Evolutionary conservation across 2,113 vertebrate genomes (phyloP), one percentile per base, ranked within the genome.

Genomic region (Ictalurus punctatus): DNA sequence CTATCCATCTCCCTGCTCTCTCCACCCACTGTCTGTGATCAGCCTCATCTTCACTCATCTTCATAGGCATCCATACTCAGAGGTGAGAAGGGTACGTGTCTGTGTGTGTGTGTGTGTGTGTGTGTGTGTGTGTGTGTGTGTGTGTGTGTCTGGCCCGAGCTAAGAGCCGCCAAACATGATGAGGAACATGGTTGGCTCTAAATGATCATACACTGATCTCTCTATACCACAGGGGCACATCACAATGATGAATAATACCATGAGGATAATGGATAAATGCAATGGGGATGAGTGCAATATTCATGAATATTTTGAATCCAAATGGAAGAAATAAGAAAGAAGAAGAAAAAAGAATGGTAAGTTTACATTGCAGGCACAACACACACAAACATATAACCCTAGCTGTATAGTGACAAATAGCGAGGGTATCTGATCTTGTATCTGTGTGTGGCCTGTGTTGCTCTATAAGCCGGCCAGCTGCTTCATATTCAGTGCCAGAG

Each of bases 141-240:
- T 81, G 78, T 56, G 6, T 61, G 92, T 61, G 92, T 89, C 91
- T 93, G 93, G 92, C 91, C 90, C 90, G 90, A 87, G 84, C 92
- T 94, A 92, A 92, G 93, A 92, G 92, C 92, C 89, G 93, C 92
- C 93, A 93, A 91, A 91, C 92, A 91, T 94, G 93, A 93, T 91
- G 82, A 88, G 85, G 71, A 90, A 88, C 90, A 88, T 88, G 83
- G 69, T 69, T 9, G 34, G 44, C 86, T 90, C 48, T 90, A 92
- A 80, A 89, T 90, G 90, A 90, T 84, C 86, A 88, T 86, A 76
- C 44, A 81, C 90, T 86, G 84, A 88, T 88, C 84, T 86, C 78
- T 54, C 30, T 59, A 59, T 86, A 86, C 91, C 90, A 78, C 80
- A 65, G 90, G 90, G 91, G 85, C 86, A 88, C 71, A 90, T 90